Conservation (phyloP, 2,888 invertebrate genomes). For the Trachelus stipa region DNA sequence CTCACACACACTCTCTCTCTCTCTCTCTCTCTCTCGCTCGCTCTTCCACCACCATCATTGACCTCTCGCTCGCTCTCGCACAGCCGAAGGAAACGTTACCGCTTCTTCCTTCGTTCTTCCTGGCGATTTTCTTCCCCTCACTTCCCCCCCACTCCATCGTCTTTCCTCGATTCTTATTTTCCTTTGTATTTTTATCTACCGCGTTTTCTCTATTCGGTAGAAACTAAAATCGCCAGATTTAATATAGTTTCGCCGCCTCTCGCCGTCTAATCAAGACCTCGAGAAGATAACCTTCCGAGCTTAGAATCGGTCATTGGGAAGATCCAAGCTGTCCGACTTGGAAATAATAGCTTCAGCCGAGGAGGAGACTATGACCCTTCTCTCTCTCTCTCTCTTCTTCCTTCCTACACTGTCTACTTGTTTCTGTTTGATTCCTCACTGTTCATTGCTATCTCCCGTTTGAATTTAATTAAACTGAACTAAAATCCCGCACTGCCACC, state of each 20-base stretch:
- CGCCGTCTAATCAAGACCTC: slow-evolving; percentile 19
- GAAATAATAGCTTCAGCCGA: slow-evolving; percentile 17
- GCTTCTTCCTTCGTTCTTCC: slow-evolving; percentile 10
- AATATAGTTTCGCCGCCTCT: slow-evolving; percentile 16
- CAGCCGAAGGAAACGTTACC: slow-evolving; percentile 11
- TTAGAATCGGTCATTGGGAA: slow-evolving; percentile 20
- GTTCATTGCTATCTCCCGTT: slow-evolving; percentile 5
- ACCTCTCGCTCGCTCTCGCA: background rate
- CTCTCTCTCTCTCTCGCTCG: background rate
- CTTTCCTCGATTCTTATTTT: background rate
- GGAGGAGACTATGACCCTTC: background rate
- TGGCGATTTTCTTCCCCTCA: background rate
- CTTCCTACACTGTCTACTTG: background rate
- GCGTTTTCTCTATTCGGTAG: background rate
- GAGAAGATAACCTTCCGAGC: slow-evolving; percentile 17
- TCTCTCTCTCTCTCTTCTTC: background rate
- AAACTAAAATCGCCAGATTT: slow-evolving; percentile 9
- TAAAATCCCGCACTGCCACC: slow-evolving; percentile 3
- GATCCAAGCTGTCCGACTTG: slow-evolving; percentile 18
- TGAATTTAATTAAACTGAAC: slow-evolving; percentile 22
- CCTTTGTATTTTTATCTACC: background rate
- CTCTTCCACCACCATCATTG: background rate
- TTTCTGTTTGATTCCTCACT: background rate
- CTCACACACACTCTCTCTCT: too few species aligned
- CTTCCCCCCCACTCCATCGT: background rate